A percentile compares a stretch with the other conserved stretches of the same genome.
phyloP scores from a whole-genome alignment of 2,888 invertebrate genomes.

The Leptogaster cylindrica region DNA sequence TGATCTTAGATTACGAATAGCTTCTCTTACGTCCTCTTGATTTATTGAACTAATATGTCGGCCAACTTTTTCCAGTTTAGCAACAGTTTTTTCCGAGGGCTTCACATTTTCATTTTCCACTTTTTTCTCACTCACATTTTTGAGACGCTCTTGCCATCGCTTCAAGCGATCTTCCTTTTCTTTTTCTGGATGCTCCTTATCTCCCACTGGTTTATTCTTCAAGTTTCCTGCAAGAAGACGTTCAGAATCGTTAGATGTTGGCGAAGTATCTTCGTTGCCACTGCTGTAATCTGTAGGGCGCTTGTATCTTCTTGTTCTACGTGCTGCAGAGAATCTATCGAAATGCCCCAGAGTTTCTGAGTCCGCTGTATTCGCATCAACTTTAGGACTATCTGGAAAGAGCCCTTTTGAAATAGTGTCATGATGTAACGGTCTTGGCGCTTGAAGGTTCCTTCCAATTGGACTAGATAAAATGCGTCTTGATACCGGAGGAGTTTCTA shows the following conservation, averaged over 20 bases:
- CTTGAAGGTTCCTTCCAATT: slow-evolving; percentile 17
- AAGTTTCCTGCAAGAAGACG: slow-evolving; percentile 62
- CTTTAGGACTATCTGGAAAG: slow-evolving; percentile 49
- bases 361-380: slow-evolving; percentile 48
- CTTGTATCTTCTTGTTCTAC: slow-evolving; percentile 83
- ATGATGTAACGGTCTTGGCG: slow-evolving; percentile 16
- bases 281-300: slow-evolving; percentile 68
- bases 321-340: slow-evolving; percentile 80
- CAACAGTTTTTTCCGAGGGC: slow-evolving; percentile 52
- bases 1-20: slow-evolving; percentile 70
- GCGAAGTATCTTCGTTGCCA: slow-evolving; percentile 65
- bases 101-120: slow-evolving; percentile 59
- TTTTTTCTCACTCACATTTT: slow-evolving; percentile 62
- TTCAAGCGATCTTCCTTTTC: slow-evolving; percentile 67
- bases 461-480: slow-evolving; percentile 67
- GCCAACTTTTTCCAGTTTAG: slow-evolving; percentile 63
- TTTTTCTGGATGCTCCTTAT: slow-evolving; percentile 58
- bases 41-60: slow-evolving; percentile 74
- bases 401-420: slow-evolving; percentile 20
- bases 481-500: slow-evolving; percentile 86
- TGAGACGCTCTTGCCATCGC: slow-evolving; percentile 75
- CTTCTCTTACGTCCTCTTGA: slow-evolving; percentile 73
- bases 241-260: slow-evolving; percentile 58
- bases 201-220: slow-evolving; percentile 49
- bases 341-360: slow-evolving; percentile 73